Percentiles rank a stretch among this genome's conserved stretches.
phyloP scores from a whole-genome alignment of 2,797 vertebrate genomes.

The Echeneis naucrates region DNA sequence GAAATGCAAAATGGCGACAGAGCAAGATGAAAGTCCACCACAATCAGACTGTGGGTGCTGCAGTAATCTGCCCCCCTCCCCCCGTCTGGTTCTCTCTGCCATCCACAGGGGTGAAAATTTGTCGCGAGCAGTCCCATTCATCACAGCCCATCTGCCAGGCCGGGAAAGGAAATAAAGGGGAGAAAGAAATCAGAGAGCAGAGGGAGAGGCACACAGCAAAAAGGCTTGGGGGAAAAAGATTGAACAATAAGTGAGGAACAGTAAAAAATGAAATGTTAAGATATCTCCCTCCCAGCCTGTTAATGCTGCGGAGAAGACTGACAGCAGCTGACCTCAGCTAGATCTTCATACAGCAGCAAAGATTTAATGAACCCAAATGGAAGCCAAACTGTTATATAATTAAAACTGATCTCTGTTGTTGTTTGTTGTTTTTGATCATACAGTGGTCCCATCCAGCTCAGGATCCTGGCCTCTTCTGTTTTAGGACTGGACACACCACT shows the following conservation, averaged over 20 bases:
- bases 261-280: neutral
- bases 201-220: neutral
- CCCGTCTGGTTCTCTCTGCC: neutral
- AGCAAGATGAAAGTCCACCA: neutral
- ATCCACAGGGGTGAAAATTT: slow-evolving; percentile 12
- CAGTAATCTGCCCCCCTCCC: slow-evolving; percentile 7
- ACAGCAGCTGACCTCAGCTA: neutral
- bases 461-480: no score
- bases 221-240: neutral
- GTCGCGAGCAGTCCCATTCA: slow-evolving; percentile 16
- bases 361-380: no score
- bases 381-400: no score
- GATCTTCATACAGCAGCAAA: no score
- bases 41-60: neutral
- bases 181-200: neutral
- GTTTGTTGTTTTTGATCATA: neutral
- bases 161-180: neutral
- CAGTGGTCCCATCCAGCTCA: neutral
- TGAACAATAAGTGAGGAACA: neutral
- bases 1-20: neutral
- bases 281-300: neutral
- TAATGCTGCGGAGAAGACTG: neutral
- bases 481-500: neutral
- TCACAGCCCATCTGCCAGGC: slow-evolving; percentile 34
- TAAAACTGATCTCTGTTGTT: neutral